phyloP scores from a whole-genome alignment of 2,888 invertebrate genomes.

The Campoplex capitator region DNA sequence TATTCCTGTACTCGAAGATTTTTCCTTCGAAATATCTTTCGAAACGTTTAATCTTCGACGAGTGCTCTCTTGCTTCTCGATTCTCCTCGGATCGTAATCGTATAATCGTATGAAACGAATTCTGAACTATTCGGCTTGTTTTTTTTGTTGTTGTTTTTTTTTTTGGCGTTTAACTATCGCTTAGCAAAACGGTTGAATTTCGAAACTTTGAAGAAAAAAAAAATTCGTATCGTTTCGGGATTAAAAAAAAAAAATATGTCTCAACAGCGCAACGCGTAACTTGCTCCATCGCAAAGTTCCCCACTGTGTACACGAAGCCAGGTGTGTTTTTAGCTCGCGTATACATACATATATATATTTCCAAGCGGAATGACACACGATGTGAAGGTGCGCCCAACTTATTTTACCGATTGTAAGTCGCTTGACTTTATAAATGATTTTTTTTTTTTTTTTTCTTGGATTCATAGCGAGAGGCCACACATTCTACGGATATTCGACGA shows the following conservation, averaged over 20 bases:
- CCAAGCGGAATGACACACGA: conserved; percentile 2
- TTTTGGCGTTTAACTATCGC: no score
- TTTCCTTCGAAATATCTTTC: background rate
- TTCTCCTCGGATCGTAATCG: no score
- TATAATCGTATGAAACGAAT: no score
- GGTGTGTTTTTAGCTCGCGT: conserved; percentile 25
- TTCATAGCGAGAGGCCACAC: background rate
- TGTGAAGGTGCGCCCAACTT: conserved; percentile 21
- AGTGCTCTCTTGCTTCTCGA: background rate
- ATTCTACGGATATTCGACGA: background rate
- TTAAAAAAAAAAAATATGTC: background rate
- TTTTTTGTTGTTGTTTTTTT: no score
- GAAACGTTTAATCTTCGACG: background rate
- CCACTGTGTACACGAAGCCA: conserved; percentile 10
- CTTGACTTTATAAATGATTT: conserved; percentile 21
- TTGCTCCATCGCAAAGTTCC: background rate
- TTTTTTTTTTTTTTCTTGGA: background rate
- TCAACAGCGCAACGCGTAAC: background rate
- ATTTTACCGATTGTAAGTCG: conserved; percentile 32
- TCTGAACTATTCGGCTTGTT: no score
- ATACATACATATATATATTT: background rate
- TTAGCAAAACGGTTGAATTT: background rate
- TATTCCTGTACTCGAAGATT: background rate
- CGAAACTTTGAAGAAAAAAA: background rate
- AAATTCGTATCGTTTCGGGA: background rate